Percentiles rank a stretch among this genome's conserved stretches.
Evolutionary conservation across 2,797 vertebrate species (phyloP).

Genomic region (Dipus sagitta): DNA sequence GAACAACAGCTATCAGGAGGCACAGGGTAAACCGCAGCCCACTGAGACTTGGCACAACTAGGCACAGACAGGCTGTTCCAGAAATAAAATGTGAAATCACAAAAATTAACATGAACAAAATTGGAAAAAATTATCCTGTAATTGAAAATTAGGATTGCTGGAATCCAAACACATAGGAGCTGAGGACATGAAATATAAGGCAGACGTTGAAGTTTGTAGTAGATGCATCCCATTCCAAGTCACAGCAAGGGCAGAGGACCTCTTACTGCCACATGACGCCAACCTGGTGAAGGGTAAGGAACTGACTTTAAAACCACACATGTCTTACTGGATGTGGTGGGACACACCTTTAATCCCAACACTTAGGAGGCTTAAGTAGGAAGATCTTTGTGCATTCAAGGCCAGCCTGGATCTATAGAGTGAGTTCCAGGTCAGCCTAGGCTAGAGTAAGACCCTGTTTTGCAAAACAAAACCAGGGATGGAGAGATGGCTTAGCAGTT

Average conservation of each 20-base stretch:
- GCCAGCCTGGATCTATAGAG: no score
- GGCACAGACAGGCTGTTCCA: background rate
- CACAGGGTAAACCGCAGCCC: fast-evolving
- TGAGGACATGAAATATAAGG: fast-evolving
- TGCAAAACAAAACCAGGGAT: background rate
- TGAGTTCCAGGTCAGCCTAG: no score
- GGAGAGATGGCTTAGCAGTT: no score
- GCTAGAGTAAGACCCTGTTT: no score
- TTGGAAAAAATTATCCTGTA: fast-evolving
- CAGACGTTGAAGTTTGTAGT: background rate
- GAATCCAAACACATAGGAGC: background rate
- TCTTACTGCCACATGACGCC: background rate
- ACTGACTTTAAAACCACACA: background rate
- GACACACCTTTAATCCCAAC: no score
- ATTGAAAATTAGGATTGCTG: background rate
- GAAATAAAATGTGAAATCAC: background rate
- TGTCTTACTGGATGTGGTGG: background rate
- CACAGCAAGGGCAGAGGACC: no score
- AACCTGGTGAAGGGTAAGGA: background rate
- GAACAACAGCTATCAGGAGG: fast-evolving
- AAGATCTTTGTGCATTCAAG: no score
- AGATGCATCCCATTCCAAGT: background rate
- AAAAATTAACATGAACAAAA: background rate
- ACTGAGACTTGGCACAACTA: background rate
- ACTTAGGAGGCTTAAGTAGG: no score